Conservation (phyloP, 2,113 vertebrate genomes). For the Cochlearius cochlearius region DNA sequence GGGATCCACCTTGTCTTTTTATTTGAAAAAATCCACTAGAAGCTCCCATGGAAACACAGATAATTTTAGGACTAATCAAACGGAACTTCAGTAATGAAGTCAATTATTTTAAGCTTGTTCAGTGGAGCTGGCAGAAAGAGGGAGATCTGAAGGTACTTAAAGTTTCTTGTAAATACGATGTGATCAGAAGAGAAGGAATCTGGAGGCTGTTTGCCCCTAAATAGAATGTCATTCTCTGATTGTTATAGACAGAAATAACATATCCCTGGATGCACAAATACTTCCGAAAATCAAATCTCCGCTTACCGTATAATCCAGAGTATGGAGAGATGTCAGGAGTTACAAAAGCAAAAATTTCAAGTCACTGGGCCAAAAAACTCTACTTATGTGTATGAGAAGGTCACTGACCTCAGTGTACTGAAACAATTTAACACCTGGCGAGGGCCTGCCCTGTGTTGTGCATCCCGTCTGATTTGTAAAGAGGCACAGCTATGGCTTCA, state of each 20-base stretch:
- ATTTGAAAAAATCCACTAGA: background rate
- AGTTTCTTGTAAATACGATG: background rate
- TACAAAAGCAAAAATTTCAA: background rate
- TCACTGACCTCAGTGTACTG: background rate
- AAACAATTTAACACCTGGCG: background rate
- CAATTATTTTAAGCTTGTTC: background rate
- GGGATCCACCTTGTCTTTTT: background rate
- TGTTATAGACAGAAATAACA: background rate
- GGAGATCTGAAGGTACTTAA: background rate
- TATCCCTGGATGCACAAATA: background rate
- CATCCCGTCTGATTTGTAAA: background rate
- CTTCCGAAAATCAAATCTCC: background rate
- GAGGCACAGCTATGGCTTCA: background rate
- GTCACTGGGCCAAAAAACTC: background rate
- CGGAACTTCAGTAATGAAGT: background rate
- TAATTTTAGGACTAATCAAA: background rate
- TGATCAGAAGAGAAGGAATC: background rate
- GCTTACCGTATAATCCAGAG: background rate
- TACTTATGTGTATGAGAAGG: background rate
- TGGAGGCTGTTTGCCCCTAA: background rate
- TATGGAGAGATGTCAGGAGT: background rate
- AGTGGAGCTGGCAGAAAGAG: background rate
- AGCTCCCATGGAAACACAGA: background rate
- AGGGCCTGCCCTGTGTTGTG: background rate
- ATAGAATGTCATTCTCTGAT: background rate